A percentile compares a stretch with the other conserved stretches of the same genome.
phyloP scores from a whole-genome alignment of 2,888 invertebrate species.

The Drosophila greeni region DNA sequence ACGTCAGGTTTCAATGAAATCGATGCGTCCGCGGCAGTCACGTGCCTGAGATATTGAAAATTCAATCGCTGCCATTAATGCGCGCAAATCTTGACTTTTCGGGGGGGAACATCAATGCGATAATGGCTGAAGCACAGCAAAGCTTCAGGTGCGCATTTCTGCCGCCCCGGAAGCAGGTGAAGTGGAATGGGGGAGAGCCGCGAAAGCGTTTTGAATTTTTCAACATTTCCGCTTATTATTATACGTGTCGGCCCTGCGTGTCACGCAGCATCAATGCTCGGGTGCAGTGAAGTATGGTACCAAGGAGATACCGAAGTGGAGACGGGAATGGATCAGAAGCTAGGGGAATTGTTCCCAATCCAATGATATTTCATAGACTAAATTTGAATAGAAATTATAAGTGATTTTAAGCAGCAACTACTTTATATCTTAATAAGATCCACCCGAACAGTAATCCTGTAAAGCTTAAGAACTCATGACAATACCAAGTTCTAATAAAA shows the following conservation, averaged over 20 bases:
- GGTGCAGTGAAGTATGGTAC: slow-evolving; percentile 30
- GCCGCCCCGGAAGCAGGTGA: neutral
- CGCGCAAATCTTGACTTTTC: slow-evolving; percentile 70
- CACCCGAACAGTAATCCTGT: too few species aligned
- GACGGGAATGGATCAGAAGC: neutral
- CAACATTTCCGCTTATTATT: slow-evolving; percentile 75
- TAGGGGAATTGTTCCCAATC: slow-evolving; percentile 1
- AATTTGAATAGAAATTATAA: neutral
- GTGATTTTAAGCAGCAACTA: neutral
- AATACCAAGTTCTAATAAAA: neutral
- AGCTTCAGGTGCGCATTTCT: slow-evolving; percentile 42
- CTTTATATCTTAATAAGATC: too few species aligned
- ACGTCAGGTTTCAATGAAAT: slow-evolving; percentile 71
- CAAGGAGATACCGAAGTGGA: slow-evolving; percentile 15
- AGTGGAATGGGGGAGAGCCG: slow-evolving; percentile 43
- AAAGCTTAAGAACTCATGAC: too few species aligned
- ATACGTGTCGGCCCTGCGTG: slow-evolving; percentile 71
- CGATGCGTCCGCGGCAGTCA: slow-evolving; percentile 55
- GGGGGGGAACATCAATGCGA: slow-evolving; percentile 66
- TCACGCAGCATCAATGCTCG: slow-evolving; percentile 54
- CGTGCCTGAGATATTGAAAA: slow-evolving; percentile 72
- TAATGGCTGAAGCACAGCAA: slow-evolving; percentile 49
- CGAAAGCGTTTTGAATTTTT: slow-evolving; percentile 72
- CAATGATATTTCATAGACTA: slow-evolving; percentile 49
- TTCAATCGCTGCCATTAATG: slow-evolving; percentile 71